Evolutionary conservation across 2,888 invertebrate genomes (phyloP).

Genomic region (Drosophila atripex): DNA sequence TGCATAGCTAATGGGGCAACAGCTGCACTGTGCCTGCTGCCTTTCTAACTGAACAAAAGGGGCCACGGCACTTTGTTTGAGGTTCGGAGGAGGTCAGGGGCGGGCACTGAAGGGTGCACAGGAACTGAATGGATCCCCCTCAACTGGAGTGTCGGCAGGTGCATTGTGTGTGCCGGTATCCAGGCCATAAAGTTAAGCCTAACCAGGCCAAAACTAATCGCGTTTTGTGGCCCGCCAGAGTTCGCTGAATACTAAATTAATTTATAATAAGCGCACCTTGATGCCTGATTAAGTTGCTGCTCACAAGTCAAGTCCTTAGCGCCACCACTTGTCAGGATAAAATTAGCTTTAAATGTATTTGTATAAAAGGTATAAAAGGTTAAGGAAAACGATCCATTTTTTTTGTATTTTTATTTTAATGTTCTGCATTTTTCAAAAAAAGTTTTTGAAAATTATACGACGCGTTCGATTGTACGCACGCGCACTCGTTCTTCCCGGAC

Average conservation of each 20-base stretch:
- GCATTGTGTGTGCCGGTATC: conserved; percentile 33
- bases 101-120: conserved; percentile 10
- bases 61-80: conserved; percentile 22
- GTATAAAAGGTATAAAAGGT: neutral
- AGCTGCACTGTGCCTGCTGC: conserved; percentile 23
- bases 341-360: neutral
- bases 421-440: neutral
- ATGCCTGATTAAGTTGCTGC: conserved; percentile 54
- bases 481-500: neutral
- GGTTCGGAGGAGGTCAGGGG: conserved; percentile 3
- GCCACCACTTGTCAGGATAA: neutral
- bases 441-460: neutral
- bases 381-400: neutral
- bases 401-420: neutral
- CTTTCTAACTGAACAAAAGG: conserved; percentile 32
- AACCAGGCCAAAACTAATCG: conserved; percentile 55
- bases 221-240: conserved; percentile 35
- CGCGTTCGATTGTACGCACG: neutral
- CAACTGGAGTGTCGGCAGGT: conserved; percentile 14
- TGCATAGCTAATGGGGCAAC: conserved; percentile 44
- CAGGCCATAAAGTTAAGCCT: conserved; percentile 44
- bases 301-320: conserved; percentile 8
- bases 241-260: conserved; percentile 55
- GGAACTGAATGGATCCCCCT: conserved; percentile 23
- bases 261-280: conserved; percentile 60